Conservation (phyloP, 2,888 invertebrate genomes). For the Noctua janthina region DNA sequence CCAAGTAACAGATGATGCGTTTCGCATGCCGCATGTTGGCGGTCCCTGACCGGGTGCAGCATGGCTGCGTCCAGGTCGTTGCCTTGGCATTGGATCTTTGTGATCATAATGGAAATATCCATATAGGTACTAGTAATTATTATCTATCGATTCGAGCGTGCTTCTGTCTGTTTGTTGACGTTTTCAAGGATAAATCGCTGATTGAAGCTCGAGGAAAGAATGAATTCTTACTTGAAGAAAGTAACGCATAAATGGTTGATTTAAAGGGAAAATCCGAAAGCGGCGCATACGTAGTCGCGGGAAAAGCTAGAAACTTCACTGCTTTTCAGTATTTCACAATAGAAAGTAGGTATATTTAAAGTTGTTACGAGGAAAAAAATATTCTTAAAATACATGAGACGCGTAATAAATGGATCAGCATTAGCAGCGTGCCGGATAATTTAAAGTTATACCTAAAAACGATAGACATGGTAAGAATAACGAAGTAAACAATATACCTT, state of each 20-base stretch:
- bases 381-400: neutral
- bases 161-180: neutral
- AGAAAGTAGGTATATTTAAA: neutral
- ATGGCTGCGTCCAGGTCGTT: conserved; percentile 76
- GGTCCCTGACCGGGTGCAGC: conserved; percentile 80
- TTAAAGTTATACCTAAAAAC: neutral
- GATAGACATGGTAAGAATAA: neutral
- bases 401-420: neutral
- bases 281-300: neutral
- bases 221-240: neutral
- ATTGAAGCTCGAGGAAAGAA: neutral
- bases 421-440: neutral
- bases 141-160: neutral
- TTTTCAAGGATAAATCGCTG: neutral
- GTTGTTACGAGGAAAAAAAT: neutral
- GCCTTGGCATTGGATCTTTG: conserved; percentile 65
- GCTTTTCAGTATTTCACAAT: neutral
- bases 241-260: neutral
- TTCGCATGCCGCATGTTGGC: conserved; percentile 65
- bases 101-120: conserved; percentile 17
- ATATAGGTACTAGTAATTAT: neutral
- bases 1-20: conserved; percentile 73
- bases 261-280: neutral
- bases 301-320: neutral
- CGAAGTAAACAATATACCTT: neutral